Conservation (phyloP, 92 coral and sea anemone genomes). For the Phymanthus crucifer region DNA sequence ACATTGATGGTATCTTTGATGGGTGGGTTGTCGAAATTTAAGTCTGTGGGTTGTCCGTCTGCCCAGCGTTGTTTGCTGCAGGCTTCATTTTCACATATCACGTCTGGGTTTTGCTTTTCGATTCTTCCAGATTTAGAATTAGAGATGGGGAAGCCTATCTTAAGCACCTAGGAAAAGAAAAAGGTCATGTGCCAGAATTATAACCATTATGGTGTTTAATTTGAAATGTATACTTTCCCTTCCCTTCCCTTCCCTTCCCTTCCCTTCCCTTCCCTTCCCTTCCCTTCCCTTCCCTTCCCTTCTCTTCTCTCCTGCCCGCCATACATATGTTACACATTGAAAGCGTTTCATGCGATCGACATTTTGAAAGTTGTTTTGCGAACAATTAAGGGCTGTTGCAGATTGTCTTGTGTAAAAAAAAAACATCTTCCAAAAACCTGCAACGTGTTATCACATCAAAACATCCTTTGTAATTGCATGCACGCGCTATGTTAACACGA, state of each 20-base stretch:
- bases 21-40: constrained; percentile 47
- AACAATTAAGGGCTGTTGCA: no score
- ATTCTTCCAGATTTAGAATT: constrained; percentile 42
- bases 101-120: constrained; percentile 30
- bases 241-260: background rate
- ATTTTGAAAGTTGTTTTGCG: no score
- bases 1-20: constrained; percentile 53
- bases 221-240: background rate
- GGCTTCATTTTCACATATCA: constrained; percentile 34
- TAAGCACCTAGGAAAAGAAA: constrained; percentile 36
- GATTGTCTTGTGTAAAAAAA: no score
- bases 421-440: no score
- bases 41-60: constrained; percentile 43
- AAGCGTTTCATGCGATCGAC: no score
- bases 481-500: no score
- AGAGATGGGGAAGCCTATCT: constrained; percentile 54
- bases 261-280: background rate
- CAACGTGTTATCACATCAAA: no score
- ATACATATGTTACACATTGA: no score
- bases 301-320: background rate
- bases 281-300: background rate
- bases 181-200: background rate
- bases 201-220: background rate
- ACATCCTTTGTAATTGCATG: no score
- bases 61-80: constrained; percentile 60